Conservation (phyloP, 2,888 invertebrate genomes). For the Ormyrus nitidulus region DNA sequence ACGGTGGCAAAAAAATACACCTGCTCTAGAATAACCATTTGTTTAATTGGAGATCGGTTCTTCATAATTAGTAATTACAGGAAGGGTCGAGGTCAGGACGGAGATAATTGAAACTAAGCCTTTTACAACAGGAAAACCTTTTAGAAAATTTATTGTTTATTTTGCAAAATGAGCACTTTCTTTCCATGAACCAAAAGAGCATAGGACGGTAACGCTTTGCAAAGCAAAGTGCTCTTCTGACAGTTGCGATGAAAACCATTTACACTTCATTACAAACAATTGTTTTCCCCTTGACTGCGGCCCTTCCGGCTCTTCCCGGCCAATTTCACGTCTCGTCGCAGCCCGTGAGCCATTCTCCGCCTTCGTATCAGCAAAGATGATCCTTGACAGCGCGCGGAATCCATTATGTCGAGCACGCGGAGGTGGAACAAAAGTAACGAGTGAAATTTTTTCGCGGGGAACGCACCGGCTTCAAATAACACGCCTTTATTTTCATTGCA, state of each 20-base stretch:
- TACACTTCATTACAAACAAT: conserved; percentile 35
- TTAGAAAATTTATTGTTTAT: no score
- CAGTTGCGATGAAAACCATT: conserved; percentile 22
- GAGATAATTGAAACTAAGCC: no score
- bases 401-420: conserved; percentile 8
- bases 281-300: conserved; percentile 19
- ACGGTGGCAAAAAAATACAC: not conserved
- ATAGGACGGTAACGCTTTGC: no score
- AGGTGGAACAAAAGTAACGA: conserved; percentile 27
- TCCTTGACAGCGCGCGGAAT: conserved; percentile 19
- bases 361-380: conserved; percentile 23
- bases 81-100: no score
- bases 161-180: no score
- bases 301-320: no score
- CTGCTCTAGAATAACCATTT: not conserved
- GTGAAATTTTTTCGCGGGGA: conserved; percentile 33
- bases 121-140: no score
- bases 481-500: no score
- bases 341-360: not conserved
- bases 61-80: no score
- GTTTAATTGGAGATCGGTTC: no score
- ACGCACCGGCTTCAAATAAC: no score
- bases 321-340: not conserved
- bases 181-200: no score
- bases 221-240: not conserved